A percentile compares a stretch with the other conserved stretches of the same genome.
These are phyloP conservation scores for Cyprinodon tularosa DNA, from an alignment of 2,113 vertebrate genomes.

Conservation along the genomic window DNA sequence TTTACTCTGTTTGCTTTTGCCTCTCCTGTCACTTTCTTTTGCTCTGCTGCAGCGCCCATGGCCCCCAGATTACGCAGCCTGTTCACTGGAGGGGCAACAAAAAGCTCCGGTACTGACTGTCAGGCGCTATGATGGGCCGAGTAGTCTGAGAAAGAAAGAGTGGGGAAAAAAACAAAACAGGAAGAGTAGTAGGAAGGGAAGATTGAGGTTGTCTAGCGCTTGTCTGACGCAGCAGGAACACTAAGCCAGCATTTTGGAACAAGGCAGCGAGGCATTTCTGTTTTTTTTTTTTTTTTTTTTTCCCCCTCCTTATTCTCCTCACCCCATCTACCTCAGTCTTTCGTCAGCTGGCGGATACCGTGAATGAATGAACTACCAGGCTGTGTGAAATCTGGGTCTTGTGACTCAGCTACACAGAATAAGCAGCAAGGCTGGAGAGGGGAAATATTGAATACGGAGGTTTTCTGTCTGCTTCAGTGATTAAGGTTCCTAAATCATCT, in stretches of 20 bases:
- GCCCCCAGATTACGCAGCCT: constrained; percentile 50
- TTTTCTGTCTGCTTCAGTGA: no score
- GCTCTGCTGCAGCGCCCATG: constrained; percentile 49
- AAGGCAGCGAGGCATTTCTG: constrained; percentile 53
- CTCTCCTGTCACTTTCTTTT: constrained; percentile 50
- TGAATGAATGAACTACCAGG: constrained; percentile 75
- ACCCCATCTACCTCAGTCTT: constrained; percentile 52
- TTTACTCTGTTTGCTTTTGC: constrained; percentile 38
- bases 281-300: constrained; percentile 27
- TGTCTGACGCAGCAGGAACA: constrained; percentile 55
- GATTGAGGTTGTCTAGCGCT: constrained; percentile 12
- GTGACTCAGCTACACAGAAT: constrained; percentile 64
- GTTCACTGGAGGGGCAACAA: constrained; percentile 44
- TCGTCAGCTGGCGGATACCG: constrained; percentile 63
- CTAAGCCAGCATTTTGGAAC: constrained; percentile 53
- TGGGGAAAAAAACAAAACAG: no score
- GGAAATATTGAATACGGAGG: neutral
- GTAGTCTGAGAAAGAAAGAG: neutral
- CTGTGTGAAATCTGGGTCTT: constrained; percentile 80
- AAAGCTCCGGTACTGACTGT: constrained; percentile 25
- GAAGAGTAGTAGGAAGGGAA: constrained; percentile 37
- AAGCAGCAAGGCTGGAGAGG: constrained; percentile 44
- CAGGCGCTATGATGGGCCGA: constrained; percentile 34
- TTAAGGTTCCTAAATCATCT: no score
- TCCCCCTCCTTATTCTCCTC: constrained; percentile 28